Evolutionary conservation across 2,797 vertebrate species (phyloP).

Genomic region (Sebastes steindachneri): DNA sequence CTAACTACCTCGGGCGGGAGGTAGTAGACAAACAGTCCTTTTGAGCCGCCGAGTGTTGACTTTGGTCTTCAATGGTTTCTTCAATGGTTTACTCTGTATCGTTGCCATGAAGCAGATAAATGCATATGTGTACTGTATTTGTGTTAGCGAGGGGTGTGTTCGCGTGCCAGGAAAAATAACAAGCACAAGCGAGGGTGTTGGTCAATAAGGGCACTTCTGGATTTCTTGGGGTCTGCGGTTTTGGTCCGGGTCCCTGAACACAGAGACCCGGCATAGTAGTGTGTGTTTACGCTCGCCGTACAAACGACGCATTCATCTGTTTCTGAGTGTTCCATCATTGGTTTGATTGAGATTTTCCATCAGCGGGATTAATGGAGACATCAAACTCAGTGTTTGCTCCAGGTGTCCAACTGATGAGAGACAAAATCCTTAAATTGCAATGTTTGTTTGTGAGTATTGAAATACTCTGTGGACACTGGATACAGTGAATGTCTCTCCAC

Average conservation of each 20-base stretch:
- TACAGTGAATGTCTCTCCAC: not conserved
- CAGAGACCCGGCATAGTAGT: conserved; percentile 58
- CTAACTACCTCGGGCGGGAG: conserved; percentile 16
- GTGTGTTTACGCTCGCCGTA: conserved; percentile 50
- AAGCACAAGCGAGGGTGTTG: conserved; percentile 77
- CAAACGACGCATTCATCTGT: conserved; percentile 67
- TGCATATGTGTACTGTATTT: conserved; percentile 76
- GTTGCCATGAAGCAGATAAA: conserved; percentile 70
- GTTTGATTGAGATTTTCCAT: conserved; percentile 68
- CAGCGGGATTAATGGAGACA: conserved; percentile 26
- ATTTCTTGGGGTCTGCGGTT: conserved; percentile 72
- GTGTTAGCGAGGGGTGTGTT: conserved; percentile 73
- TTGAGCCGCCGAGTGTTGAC: conserved; percentile 71
- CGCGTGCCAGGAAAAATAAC: conserved; percentile 76
- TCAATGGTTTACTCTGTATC: conserved; percentile 68
- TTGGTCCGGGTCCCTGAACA: conserved; percentile 47
- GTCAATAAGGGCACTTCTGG: conserved; percentile 70
- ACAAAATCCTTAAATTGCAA: conserved; percentile 35
- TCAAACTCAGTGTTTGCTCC: conserved; percentile 43
- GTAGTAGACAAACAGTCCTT: conserved; percentile 61
- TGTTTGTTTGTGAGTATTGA: conserved; percentile 8
- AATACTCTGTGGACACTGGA: not conserved
- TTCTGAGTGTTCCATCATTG: conserved; percentile 42
- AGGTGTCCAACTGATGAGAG: conserved; percentile 44
- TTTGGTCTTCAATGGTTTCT: conserved; percentile 76